Evolutionary conservation across 30 jellyfish, hydroid and myxozoan genomes (phyloP).

Genomic region (Aurelia aurita complex sp. Pacific): DNA sequence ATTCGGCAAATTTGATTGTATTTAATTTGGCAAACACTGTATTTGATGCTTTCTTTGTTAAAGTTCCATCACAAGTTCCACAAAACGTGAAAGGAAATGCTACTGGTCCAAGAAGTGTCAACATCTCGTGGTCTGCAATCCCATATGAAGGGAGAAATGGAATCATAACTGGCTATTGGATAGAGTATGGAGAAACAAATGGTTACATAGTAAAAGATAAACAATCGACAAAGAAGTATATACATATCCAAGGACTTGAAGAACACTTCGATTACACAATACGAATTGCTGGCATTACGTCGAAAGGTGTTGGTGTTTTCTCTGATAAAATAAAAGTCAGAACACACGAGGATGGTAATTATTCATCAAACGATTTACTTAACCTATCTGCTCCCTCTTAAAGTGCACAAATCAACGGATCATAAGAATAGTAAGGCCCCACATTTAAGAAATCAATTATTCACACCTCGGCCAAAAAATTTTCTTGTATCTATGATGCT

Average conservation of each 20-base stretch:
- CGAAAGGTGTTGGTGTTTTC: conserved; percentile 25
- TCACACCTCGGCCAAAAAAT: no score
- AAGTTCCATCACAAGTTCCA: conserved; percentile 26
- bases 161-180: background rate
- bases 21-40: background rate
- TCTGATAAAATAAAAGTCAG: background rate
- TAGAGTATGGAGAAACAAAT: conserved; percentile 22
- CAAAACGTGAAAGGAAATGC: conserved; percentile 25
- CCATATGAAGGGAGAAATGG: conserved; percentile 34
- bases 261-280: conserved; percentile 21
- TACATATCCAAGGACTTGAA: conserved; percentile 1
- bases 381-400: no score
- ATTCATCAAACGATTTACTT: background rate
- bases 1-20: no score
- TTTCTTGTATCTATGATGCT: no score
- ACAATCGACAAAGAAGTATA: background rate
- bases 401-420: no score
- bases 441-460: no score
- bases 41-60: background rate
- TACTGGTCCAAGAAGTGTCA: conserved; percentile 1
- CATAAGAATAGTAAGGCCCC: no score
- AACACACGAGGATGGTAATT: conserved; percentile 29
- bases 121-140: conserved; percentile 15
- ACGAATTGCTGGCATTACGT: conserved; percentile 25
- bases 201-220: background rate